A percentile compares a stretch with the other conserved stretches of the same genome.
Conservation (phyloP, 2,113 vertebrate genomes). For the Willisornis vidua region DNA sequence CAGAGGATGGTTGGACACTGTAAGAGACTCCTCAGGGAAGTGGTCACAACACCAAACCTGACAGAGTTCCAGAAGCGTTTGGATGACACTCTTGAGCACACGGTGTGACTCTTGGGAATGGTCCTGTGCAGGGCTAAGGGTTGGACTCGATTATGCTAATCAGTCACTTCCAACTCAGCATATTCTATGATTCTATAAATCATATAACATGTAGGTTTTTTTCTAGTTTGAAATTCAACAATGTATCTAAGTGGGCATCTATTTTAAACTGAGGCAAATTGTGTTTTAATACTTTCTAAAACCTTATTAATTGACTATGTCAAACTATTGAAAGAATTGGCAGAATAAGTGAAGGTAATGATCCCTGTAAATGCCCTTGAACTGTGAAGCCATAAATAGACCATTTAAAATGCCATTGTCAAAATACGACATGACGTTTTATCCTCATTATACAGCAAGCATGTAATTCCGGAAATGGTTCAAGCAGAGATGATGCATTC, state of each 20-base stretch:
- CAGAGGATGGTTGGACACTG: not conserved
- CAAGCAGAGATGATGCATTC: not conserved
- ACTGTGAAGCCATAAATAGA: not conserved
- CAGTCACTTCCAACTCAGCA: not conserved
- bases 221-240: not conserved
- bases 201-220: not conserved
- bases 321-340: not conserved
- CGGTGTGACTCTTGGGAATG: not conserved
- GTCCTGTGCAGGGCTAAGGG: not conserved
- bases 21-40: not conserved
- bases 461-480: not conserved
- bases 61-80: not conserved
- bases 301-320: not conserved
- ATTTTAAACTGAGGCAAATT: not conserved
- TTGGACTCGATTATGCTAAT: not conserved
- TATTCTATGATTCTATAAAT: not conserved
- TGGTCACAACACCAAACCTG: not conserved
- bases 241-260: not conserved
- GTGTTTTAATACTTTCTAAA: not conserved
- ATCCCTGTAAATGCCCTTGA: not conserved
- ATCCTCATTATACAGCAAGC: not conserved
- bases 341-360: not conserved
- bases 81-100: no score
- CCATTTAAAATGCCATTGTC: not conserved
- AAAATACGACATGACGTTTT: conserved; percentile 1